Evolutionary conservation across 2,797 vertebrate species (phyloP), one percentile per base, ranked within the genome.

Genomic region (Atherinosoma microstoma): DNA sequence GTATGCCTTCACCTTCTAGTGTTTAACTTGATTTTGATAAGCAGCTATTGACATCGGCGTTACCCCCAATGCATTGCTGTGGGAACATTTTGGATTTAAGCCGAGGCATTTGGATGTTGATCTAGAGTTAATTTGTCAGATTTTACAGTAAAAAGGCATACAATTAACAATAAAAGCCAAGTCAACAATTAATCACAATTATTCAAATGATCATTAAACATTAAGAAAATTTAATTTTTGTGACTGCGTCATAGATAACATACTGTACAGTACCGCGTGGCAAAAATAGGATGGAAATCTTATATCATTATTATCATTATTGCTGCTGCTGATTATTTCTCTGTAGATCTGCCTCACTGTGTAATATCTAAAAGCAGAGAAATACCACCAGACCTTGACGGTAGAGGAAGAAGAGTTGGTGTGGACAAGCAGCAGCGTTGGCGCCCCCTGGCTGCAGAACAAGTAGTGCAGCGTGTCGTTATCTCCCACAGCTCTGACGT

Each of bases 401-500:
- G 22, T 0, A 2, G 97, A 97, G 38, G 66, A 57, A 1, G 81
- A 22, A 3, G 88, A 92, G 75, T 82, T 72, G 0, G 95, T 96
- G 89, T 96, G 95, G 29, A 97, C 89, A 2, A 98, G 72, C 47
- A 99, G 90, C 68, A 95, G 93, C 0, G 96, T 73, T 0, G 96
- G 97, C 1, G 95, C 95, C 18, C 96, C 96, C 3, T 87, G 87
- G 86, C 93, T 96, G 87, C 95, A 94, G 88, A 97, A 95, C 15
- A 99, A 38, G 63, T 94, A 96, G 91, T 99, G 98, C 82, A 99
- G 91, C 0, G 96, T 97, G 92, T 97, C 96, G 0, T 77, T 74
- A 16, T 27, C 18, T 1, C 96, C 97, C 58, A 88, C 87, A 0
- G 97, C 96, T 45, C 87, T 93, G 29, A 96, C 84, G 0, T 98